Conservation (phyloP, 53 echinoderm and acorn worm genomes). For the Mesocentrotus franciscanus region DNA sequence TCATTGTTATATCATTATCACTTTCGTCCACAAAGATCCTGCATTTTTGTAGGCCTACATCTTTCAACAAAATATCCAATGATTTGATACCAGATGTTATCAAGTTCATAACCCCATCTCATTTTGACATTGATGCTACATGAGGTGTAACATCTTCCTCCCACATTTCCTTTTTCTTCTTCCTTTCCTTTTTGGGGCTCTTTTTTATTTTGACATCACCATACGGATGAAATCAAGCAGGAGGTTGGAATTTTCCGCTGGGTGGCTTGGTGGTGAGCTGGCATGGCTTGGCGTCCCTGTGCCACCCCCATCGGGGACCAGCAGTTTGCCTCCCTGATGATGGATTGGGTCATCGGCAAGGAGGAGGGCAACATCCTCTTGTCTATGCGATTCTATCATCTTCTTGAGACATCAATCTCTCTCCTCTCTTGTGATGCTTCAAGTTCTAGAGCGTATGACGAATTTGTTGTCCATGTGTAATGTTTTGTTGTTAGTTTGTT, state of each 20-base stretch:
- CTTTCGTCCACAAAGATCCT: not conserved
- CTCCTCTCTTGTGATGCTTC: too few species aligned
- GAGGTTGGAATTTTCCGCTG: not conserved
- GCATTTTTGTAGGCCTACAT: not conserved
- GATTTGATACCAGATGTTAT: not conserved
- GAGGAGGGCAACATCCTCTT: conserved; percentile 45
- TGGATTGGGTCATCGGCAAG: conserved; percentile 30
- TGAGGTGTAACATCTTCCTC: conserved; percentile 7
- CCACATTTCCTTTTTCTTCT: not conserved
- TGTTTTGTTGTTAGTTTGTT: too few species aligned
- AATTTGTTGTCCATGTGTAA: too few species aligned
- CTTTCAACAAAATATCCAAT: not conserved
- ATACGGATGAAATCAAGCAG: conserved; percentile 1
- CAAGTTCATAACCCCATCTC: not conserved
- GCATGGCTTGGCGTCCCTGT: conserved; percentile 22
- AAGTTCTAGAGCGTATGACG: too few species aligned
- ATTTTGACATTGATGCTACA: not conserved
- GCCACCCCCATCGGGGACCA: conserved; percentile 14
- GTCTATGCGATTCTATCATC: not conserved
- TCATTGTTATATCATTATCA: too few species aligned
- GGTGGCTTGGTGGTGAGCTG: not conserved
- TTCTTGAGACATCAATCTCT: not conserved
- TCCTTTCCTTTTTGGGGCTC: too few species aligned
- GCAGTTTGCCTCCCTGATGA: conserved; percentile 25
- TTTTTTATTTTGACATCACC: not conserved